Conservation (phyloP, 2,888 invertebrate genomes). For the Limnephilus lunatus region DNA sequence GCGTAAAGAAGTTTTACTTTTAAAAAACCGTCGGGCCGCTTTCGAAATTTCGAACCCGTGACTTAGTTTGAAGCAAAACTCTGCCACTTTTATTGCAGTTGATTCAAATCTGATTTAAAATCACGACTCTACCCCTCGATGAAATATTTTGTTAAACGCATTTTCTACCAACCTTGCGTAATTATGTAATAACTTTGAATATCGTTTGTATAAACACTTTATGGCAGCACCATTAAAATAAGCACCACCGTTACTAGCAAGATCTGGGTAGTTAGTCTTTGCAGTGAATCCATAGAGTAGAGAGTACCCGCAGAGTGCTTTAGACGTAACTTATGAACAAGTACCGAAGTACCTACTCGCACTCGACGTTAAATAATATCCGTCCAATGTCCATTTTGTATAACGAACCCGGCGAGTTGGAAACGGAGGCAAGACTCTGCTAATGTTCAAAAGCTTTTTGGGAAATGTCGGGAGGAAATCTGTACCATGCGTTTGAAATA, state of each 20-base stretch:
- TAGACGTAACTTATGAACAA: not conserved
- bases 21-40: too few relatives aligned
- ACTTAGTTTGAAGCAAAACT: too few relatives aligned
- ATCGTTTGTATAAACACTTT: not conserved
- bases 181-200: not conserved
- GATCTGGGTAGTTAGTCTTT: not conserved
- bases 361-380: not conserved
- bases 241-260: not conserved
- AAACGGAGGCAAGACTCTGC: not conserved
- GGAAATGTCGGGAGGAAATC: not conserved
- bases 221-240: not conserved
- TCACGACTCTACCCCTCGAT: too few relatives aligned
- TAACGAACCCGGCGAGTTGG: not conserved
- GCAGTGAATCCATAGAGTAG: not conserved
- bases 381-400: not conserved
- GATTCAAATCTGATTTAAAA: too few relatives aligned
- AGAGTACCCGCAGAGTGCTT: not conserved
- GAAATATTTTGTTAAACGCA: too few relatives aligned
- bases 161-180: too few relatives aligned
- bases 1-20: too few relatives aligned
- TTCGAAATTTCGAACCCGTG: too few relatives aligned
- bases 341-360: not conserved
- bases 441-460: conserved; percentile 12
- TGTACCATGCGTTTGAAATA: not conserved
- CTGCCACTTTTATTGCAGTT: too few relatives aligned